phyloP scores from a whole-genome alignment of 2,888 invertebrate genomes.

The Megaustenia siamemsis region DNA sequence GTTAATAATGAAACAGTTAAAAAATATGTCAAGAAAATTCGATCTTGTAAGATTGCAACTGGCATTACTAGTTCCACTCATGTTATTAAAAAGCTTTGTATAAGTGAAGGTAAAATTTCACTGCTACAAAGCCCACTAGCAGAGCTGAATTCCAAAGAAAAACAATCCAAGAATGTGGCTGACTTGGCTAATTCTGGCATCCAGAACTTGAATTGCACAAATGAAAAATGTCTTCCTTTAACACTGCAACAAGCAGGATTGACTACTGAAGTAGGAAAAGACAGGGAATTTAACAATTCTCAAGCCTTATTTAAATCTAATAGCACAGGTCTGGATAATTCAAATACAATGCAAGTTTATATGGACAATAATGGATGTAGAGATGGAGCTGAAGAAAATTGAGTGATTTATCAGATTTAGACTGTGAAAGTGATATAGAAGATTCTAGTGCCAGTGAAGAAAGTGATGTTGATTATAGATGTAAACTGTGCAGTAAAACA shows the following conservation, averaged over 20 bases:
- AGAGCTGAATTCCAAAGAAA: neutral
- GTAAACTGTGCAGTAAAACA: conserved; percentile 24
- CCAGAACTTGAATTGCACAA: no score
- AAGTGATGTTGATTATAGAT: conserved; percentile 30
- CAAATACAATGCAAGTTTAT: neutral
- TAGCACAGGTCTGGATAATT: no score
- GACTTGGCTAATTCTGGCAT: no score
- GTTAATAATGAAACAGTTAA: neutral
- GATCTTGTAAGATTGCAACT: conserved; percentile 2
- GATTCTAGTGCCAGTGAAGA: conserved; percentile 17
- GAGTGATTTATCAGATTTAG: neutral
- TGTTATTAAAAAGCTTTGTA: neutral
- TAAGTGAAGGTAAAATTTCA: neutral
- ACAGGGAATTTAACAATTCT: no score
- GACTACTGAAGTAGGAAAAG: no score
- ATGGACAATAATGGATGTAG: neutral
- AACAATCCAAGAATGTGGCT: neutral
- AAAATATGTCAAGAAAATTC: neutral
- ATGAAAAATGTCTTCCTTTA: no score
- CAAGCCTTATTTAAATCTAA: no score
- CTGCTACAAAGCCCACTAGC: neutral
- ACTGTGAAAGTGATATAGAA: conserved; percentile 10
- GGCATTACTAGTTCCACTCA: neutral
- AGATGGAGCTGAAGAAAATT: neutral
- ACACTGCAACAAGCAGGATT: no score